phyloP scores from a whole-genome alignment of 2,888 invertebrate species.

The Limnephilus marmoratus region DNA sequence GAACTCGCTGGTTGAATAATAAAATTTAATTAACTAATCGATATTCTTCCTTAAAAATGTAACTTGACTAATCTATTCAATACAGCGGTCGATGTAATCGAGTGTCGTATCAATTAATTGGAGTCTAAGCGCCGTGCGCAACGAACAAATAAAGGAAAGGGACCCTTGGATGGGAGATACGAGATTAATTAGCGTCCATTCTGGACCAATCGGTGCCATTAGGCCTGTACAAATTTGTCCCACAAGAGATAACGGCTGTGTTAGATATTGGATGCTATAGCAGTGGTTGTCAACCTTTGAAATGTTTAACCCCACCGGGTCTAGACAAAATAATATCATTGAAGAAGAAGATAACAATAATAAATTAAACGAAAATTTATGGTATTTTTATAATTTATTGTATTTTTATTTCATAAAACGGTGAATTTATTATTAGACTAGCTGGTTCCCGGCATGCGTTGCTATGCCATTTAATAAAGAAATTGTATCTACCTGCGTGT shows the following conservation, averaged over 20 bases:
- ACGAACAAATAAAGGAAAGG: neutral
- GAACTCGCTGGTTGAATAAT: too few relatives aligned
- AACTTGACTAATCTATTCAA: neutral
- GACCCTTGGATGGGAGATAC: neutral
- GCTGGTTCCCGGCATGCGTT: too few relatives aligned
- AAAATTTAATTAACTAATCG: neutral
- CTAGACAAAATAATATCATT: too few relatives aligned
- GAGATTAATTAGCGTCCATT: constrained; percentile 37
- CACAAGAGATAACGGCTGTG: constrained; percentile 59
- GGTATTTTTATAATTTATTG: too few relatives aligned
- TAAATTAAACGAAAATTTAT: too few relatives aligned
- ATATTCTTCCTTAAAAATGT: neutral
- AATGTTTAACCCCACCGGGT: neutral
- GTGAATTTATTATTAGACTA: too few relatives aligned
- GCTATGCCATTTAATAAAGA: too few relatives aligned
- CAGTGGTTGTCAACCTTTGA: neutral
- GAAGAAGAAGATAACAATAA: too few relatives aligned
- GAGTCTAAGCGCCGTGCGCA: constrained; percentile 1
- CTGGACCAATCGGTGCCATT: constrained; percentile 52
- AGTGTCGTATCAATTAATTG: constrained; percentile 15
- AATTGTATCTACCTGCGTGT: too few relatives aligned
- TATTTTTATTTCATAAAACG: too few relatives aligned
- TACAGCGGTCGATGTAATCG: neutral
- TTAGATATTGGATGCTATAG: constrained; percentile 30
- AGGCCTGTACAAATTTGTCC: constrained; percentile 64